Evolutionary conservation across 1,140 invertebrate genomes (phyloP).

Genomic region (Coenobita brevimanus): DNA sequence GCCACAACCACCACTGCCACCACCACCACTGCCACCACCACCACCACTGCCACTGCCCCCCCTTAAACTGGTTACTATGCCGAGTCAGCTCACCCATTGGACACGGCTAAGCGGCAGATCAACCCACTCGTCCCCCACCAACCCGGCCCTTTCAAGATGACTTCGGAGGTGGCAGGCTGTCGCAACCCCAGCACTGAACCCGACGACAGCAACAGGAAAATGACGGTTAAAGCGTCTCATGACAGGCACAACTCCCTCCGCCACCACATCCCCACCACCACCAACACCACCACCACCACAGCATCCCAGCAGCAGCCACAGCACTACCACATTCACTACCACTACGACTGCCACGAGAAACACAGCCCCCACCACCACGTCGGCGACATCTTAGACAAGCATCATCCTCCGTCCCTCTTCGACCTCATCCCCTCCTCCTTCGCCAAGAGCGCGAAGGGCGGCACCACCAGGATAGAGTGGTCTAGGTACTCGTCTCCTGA

Average conservation of each 20-base stretch:
- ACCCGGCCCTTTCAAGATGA: not conserved
- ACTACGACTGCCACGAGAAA: conserved; percentile 3
- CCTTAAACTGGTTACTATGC: no score
- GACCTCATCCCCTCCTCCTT: conserved; percentile 22
- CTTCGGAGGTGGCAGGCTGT: not conserved
- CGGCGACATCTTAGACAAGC: not conserved
- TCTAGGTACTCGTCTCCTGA: conserved; percentile 21
- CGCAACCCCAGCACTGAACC: not conserved
- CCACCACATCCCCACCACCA: not conserved
- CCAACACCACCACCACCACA: not conserved
- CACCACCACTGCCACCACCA: not conserved
- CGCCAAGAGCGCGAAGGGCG: not conserved
- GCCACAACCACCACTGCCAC: no score
- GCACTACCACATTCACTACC: conserved; percentile 47
- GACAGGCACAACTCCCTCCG: not conserved
- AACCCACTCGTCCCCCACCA: not conserved
- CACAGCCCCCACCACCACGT: not conserved
- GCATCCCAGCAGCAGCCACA: not conserved
- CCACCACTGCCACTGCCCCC: not conserved
- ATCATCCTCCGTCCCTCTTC: not conserved
- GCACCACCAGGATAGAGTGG: conserved; percentile 10
- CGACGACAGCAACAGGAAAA: no score
- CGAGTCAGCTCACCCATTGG: no score
- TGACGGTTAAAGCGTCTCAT: not conserved
- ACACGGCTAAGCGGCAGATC: no score